Base-by-base conservation (phyloP, 2,888 invertebrate genomes). In the Cephus pulcher region DNA sequence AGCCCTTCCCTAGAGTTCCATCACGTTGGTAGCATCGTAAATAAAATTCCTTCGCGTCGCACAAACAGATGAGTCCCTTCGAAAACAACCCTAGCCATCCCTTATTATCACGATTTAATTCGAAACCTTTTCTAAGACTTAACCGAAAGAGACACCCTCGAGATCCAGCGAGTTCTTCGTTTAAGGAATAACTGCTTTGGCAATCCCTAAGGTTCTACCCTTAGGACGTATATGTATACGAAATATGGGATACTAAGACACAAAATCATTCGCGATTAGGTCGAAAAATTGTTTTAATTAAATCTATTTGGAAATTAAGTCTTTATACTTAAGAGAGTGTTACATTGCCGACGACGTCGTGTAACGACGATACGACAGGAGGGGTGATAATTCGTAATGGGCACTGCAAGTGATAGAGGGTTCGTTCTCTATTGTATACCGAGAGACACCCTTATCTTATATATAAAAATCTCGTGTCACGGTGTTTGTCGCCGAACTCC, bases 371-470 rank as follows among this genome's bases (percentile, higher is more conserved):
- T 71, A 71, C 76, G 76, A 73, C 71, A 75, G 77, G 75, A 33
- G 75, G 76, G 79, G 75, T 56, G 32, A 71, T 79, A 75, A 40
- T 35, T 73, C 34, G 75, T 80, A 80, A 80, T 78, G 76, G 80
- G 32, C 78, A n/a, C 34, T 75, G 75, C 75, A 70, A 78, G 77
- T 80, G 80, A 84, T 80, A 81, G 83, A 84, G 82, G 80, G 73
- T 78, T 80, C 76, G 75, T 78, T 71, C 9, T 56, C 56, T 56
- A 56, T 56, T 56, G 56, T 56, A 12, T 15, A 71, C 12, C 71
- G 4, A 33, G 32, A 12, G 71, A 33, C 32, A 34, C 71, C 73
- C 78, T 76, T 78, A 71, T n/a, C n/a, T n/a, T n/a, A n/a, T n/a
- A n/a, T n/a, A n/a, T n/a, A n/a, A n/a, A n/a, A n/a, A n/a, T n/a